A percentile compares a stretch with the other conserved stretches of the same genome.
These are phyloP conservation scores for Oppia nitens DNA, from an alignment of 1,140 invertebrate genomes.

Conservation along the genomic window DNA sequence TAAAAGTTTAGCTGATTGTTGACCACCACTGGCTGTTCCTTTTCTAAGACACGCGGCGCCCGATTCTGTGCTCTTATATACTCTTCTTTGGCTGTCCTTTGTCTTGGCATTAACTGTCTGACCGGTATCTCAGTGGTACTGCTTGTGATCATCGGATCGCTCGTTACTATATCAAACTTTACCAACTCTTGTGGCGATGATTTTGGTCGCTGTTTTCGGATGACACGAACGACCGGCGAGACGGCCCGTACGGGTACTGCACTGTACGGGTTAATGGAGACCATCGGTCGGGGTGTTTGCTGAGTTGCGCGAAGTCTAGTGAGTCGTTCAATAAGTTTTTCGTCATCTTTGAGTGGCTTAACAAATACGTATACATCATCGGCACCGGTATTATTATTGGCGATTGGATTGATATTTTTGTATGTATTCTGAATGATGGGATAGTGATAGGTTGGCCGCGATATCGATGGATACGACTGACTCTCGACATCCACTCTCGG, in stretches of 20 bases:
- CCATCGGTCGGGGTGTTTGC: neutral
- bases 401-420: too few species aligned
- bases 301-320: neutral
- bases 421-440: neutral
- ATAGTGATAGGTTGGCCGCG: neutral
- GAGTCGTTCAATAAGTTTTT: neutral
- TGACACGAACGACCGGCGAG: neutral
- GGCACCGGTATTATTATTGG: neutral
- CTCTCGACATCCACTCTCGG: neutral
- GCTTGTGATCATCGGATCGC: too few species aligned
- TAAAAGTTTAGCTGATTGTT: too few species aligned
- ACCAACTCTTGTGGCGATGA: too few species aligned
- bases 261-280: neutral
- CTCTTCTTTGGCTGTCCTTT: neutral
- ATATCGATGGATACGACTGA: neutral
- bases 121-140: too few species aligned
- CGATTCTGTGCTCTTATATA: neutral
- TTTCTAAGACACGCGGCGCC: neutral
- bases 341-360: neutral
- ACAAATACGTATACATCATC: neutral
- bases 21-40: too few species aligned
- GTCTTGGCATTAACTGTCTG: too few species aligned
- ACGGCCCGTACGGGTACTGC: neutral
- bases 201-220: neutral
- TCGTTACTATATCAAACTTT: too few species aligned